Evolutionary conservation across 2,888 invertebrate species (phyloP), one percentile per base, ranked within the genome.

Genomic region (Autographa gamma): DNA sequence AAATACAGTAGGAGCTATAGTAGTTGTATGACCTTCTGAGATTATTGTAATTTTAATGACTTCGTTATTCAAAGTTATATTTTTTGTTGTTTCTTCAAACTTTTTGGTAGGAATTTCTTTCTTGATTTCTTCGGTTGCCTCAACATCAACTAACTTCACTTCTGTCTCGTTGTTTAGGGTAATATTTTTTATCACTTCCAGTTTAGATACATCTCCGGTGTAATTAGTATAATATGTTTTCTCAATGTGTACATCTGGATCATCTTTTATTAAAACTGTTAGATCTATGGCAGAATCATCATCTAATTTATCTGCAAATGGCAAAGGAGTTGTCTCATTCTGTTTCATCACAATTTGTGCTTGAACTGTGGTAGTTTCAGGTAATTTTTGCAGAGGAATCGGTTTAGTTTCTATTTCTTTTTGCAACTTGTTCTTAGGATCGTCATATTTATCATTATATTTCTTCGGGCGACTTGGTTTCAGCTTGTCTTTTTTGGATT

Each of bases 241-340:
- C 54, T 89, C 76, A 60, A 86, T 80, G 8, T 67, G 74, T 3
- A 81, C 73, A 48, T 83, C 81, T 25, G 83, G 70, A 41, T 81
- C 82, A 43, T 94, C 93, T 75, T 91, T 93, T 75, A 95, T 88
- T 63, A 92, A 88, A 38, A 95, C 92, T 2, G 92, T 94, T 0
- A 95, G 87, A 75, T 95, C 94, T 65, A 95, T 87, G 8, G 88
- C 82, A 18, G 89, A 85, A 73, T 92, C 90, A 11, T 85, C 78
- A 59, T 81, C 75, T 32, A 74, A 73, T 34, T 84, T 73, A 41
- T 54, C 60, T 54, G 78, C 71, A 54, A 74, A 69, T 66, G 80
- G 79, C 14, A 73, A 58, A 32, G 83, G 79, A 11, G 84, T 79
- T 4, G 74, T 81, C 66, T 84, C 77, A 54, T 63, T 74, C 43